Percentiles rank a stretch among this genome's conserved stretches.
Evolutionary conservation across 2,888 invertebrate genomes (phyloP).

Genomic region (Drosophila ezoana): DNA sequence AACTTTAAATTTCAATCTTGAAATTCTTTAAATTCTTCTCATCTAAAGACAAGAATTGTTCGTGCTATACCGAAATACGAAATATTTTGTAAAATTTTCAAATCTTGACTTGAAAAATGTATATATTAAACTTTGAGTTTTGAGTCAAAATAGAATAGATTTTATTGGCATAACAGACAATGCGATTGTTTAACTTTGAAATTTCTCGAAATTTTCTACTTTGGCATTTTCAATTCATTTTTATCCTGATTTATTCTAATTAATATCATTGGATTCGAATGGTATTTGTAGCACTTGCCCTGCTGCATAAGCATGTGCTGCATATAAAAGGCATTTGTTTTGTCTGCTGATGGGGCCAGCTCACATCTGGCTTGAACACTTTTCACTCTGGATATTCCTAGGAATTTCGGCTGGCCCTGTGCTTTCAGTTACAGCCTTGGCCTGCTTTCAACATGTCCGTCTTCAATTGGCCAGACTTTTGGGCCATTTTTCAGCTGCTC

Average conservation of each 20-base stretch:
- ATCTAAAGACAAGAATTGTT: too few species aligned
- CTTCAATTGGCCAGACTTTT: conserved; percentile 45
- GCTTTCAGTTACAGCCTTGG: conserved; percentile 43
- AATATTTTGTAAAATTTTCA: too few species aligned
- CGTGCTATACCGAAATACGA: too few species aligned
- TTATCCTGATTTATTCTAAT: conserved; percentile 10
- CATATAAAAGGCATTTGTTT: conserved; percentile 20
- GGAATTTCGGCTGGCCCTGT: conserved; percentile 3
- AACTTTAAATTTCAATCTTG: too few species aligned
- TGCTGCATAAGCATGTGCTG: conserved; percentile 11
- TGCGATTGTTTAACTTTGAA: background rate
- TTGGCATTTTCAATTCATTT: background rate
- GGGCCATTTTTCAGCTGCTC: conserved; percentile 34
- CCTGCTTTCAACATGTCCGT: conserved; percentile 50
- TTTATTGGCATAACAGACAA: background rate
- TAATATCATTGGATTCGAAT: conserved; percentile 3
- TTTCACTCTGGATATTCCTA: conserved; percentile 14
- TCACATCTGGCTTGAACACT: conserved; percentile 21
- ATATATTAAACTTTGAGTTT: too few species aligned
- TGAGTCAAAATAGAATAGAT: background rate
- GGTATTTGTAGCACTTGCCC: conserved; percentile 15
- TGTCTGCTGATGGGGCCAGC: conserved; percentile 26
- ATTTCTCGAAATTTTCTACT: background rate
- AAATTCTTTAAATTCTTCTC: too few species aligned
- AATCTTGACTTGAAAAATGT: too few species aligned